Conservation (phyloP, 2,113 vertebrate genomes). For the Sardina pilchardus region DNA sequence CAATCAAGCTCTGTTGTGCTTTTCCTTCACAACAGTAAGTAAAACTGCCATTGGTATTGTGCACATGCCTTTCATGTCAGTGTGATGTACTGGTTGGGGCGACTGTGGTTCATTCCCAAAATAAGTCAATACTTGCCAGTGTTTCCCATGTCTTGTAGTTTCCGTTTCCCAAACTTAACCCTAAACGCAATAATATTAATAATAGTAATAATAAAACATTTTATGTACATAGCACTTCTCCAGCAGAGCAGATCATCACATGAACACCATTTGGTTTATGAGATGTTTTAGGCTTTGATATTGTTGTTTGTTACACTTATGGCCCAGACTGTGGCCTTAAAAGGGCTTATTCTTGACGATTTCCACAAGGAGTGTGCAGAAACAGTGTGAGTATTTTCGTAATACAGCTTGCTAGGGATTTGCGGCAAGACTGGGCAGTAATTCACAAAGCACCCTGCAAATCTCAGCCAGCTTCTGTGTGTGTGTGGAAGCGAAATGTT, state of each 20-base stretch:
- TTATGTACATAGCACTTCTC: background rate
- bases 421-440: background rate
- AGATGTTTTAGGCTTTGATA: background rate
- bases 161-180: background rate
- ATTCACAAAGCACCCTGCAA: background rate
- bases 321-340: background rate
- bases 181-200: background rate
- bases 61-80: background rate
- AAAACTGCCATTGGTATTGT: background rate
- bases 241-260: background rate
- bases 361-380: background rate
- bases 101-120: background rate
- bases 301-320: background rate
- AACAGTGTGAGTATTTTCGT: background rate
- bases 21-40: background rate
- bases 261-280: background rate
- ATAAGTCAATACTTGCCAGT: background rate
- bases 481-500: background rate
- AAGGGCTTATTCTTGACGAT: background rate
- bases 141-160: background rate
- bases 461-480: background rate
- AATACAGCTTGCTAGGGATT: constrained; percentile 1
- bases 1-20: background rate
- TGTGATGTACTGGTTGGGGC: background rate
- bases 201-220: no score